A percentile compares a stretch with the other conserved stretches of the same genome.
These are phyloP conservation scores for Hyppa rectilinea DNA, from an alignment of 2,888 invertebrate species.

Conservation along the genomic window DNA sequence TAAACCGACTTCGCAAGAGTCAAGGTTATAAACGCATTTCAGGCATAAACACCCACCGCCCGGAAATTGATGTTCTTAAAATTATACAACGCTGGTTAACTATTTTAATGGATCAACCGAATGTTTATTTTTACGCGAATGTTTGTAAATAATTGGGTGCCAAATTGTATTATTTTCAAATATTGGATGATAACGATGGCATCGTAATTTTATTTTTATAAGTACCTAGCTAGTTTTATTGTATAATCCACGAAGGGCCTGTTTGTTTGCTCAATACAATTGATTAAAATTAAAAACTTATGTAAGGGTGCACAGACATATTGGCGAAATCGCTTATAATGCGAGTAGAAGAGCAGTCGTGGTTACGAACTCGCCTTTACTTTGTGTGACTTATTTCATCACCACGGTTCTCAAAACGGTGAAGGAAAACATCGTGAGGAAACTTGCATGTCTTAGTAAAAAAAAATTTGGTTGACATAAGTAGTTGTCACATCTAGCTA, in stretches of 20 bases:
- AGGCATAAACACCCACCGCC: constrained; percentile 4
- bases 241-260: constrained; percentile 30
- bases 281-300: constrained; percentile 33
- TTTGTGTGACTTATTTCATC: too few relatives aligned
- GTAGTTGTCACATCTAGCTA: too few relatives aligned
- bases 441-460: too few relatives aligned
- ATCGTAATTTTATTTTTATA: constrained; percentile 63
- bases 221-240: constrained; percentile 49
- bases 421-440: too few relatives aligned
- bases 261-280: constrained; percentile 60
- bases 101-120: constrained; percentile 9
- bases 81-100: constrained; percentile 31
- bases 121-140: constrained; percentile 44
- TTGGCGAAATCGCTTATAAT: constrained; percentile 6
- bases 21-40: constrained; percentile 47
- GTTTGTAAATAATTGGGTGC: constrained; percentile 61
- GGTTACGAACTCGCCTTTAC: too few relatives aligned
- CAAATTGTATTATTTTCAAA: constrained; percentile 55
- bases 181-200: constrained; percentile 39
- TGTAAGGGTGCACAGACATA: constrained; percentile 15
- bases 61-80: constrained; percentile 27
- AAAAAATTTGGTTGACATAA: too few relatives aligned
- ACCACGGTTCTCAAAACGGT: too few relatives aligned
- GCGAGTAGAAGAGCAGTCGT: too few relatives aligned
- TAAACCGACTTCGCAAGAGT: constrained; percentile 7